phyloP scores from a whole-genome alignment of 30 jellyfish, hydroid and myxozoan genomes.

The Nemopilema nomurai region DNA sequence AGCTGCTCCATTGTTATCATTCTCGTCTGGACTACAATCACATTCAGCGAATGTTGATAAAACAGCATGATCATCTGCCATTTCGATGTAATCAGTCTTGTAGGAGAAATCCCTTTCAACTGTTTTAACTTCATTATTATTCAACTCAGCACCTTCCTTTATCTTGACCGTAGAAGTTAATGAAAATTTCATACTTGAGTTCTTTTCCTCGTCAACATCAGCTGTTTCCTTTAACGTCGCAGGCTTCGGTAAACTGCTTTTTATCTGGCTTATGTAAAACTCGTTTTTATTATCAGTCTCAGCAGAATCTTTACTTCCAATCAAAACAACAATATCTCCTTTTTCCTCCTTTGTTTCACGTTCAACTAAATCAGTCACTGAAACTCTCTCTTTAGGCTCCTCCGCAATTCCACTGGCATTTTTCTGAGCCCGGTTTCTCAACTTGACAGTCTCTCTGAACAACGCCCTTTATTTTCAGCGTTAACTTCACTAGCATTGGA shows the following conservation, averaged over 20 bases:
- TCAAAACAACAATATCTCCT: not conserved
- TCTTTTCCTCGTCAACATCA: not conserved
- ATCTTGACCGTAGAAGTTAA: not conserved
- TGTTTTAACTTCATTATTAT: conserved; percentile 18
- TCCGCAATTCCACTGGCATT: not conserved
- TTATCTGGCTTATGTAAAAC: no score
- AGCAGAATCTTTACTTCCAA: not conserved
- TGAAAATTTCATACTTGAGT: not conserved
- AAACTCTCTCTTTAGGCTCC: not conserved
- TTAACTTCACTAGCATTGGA: no score
- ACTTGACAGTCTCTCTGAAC: not conserved
- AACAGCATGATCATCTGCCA: conserved; percentile 43
- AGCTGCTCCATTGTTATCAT: conserved; percentile 40
- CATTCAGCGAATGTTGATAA: conserved; percentile 13
- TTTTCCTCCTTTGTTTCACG: not conserved
- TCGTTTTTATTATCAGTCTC: not conserved
- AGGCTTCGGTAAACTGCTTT: not conserved
- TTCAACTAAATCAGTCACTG: not conserved
- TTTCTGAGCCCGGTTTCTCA: not conserved
- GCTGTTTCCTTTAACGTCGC: not conserved
- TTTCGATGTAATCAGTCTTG: conserved; percentile 34
- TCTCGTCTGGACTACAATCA: conserved; percentile 51
- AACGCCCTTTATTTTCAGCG: not conserved
- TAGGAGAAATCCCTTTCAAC: conserved; percentile 19
- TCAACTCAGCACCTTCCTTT: conserved; percentile 16